These are phyloP conservation scores for Rambutsinella grinnellia DNA, from an alignment of 2,888 invertebrate genomes.

Conservation along the genomic window DNA sequence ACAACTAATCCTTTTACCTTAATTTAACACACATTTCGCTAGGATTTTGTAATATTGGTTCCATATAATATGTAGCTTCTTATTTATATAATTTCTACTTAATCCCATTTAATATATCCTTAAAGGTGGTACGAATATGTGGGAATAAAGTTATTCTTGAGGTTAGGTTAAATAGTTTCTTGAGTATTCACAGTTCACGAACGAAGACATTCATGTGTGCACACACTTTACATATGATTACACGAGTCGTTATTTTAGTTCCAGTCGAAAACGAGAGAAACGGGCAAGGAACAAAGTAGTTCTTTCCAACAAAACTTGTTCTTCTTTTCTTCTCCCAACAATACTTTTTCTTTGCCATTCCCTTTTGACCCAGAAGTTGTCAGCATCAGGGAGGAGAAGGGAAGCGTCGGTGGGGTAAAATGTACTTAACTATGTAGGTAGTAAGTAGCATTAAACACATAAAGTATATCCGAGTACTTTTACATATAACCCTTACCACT, in stretches of 20 bases:
- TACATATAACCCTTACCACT: background rate
- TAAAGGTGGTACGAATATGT: too few relatives aligned
- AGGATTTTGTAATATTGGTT: too few relatives aligned
- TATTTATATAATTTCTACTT: too few relatives aligned
- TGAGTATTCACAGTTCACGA: constrained; percentile 49
- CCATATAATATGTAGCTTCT: too few relatives aligned
- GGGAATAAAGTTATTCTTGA: too few relatives aligned
- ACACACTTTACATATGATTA: constrained; percentile 28
- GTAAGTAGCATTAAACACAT: background rate
- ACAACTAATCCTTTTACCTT: too few relatives aligned
- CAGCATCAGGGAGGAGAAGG: constrained; percentile 6
- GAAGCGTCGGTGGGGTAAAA: background rate
- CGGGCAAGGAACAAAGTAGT: constrained; percentile 8
- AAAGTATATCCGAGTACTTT: background rate
- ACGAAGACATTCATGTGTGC: constrained; percentile 28
- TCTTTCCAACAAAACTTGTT: background rate
- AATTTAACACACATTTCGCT: too few relatives aligned
- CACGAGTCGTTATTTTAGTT: constrained; percentile 26
- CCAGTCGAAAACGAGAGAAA: constrained; percentile 22
- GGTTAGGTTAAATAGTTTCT: background rate
- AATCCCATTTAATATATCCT: too few relatives aligned
- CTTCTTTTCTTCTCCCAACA: constrained; percentile 17
- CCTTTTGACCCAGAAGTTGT: constrained; percentile 34
- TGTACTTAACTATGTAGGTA: background rate
- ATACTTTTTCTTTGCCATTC: constrained; percentile 19